Evolutionary conservation across 2,888 invertebrate genomes (phyloP).

Genomic region (Eumerus sabulonum): DNA sequence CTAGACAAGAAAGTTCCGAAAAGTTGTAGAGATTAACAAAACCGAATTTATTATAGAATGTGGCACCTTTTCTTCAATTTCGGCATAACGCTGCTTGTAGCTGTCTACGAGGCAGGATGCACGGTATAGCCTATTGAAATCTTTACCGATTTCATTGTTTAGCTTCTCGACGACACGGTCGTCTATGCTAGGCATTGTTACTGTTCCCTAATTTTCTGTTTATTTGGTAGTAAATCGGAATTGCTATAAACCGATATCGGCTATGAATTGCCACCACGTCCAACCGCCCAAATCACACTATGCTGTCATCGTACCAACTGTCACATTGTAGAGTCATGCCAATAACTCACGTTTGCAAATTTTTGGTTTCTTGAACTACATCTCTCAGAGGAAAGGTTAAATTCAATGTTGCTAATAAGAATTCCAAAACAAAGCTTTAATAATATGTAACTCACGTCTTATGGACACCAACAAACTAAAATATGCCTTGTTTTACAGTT

Average conservation of each 20-base stretch:
- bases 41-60: neutral
- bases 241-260: neutral
- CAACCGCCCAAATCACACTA: neutral
- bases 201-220: neutral
- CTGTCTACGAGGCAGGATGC: constrained; percentile 79
- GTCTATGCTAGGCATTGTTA: constrained; percentile 73
- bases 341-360: constrained; percentile 1
- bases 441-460: too few relatives aligned
- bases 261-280: constrained; percentile 47
- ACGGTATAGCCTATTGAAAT: constrained; percentile 80
- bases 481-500: too few relatives aligned
- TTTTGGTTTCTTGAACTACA: too few relatives aligned
- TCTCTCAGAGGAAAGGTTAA: too few relatives aligned
- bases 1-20: constrained; percentile 79
- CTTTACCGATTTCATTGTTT: constrained; percentile 81
- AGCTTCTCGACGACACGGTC: constrained; percentile 79
- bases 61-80: constrained; percentile 73
- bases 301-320: constrained; percentile 30
- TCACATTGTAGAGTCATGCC: constrained; percentile 17
- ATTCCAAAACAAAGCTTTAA: too few relatives aligned
- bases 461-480: too few relatives aligned
- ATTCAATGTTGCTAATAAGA: too few relatives aligned
- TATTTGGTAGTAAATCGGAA: too few relatives aligned
- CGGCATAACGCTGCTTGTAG: constrained; percentile 73
- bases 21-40: constrained; percentile 1